Conservation (phyloP, 2,888 invertebrate genomes). For the Microplitis manilae region DNA sequence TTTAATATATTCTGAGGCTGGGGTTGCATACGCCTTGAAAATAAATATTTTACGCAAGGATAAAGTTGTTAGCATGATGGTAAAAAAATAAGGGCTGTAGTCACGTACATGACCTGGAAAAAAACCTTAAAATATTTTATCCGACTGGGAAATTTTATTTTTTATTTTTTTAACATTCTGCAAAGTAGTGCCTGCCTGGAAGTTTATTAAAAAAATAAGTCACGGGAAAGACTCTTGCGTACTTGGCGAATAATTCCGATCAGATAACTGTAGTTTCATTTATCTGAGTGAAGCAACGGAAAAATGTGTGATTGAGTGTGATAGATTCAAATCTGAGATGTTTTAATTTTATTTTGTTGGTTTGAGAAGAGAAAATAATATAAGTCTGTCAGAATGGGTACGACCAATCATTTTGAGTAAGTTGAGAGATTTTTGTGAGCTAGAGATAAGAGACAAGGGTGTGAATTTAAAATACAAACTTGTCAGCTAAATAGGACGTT, state of each 20-base stretch:
- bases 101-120: background rate
- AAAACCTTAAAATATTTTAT: background rate
- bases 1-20: background rate
- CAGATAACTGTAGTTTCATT: background rate
- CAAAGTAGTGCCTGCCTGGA: background rate
- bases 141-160: background rate
- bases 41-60: conserved; percentile 1
- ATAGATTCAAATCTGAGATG: background rate
- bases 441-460: conserved; percentile 29
- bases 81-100: background rate
- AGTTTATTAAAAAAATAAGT: background rate
- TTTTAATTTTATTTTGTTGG: too few species aligned
- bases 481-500: conserved; percentile 39
- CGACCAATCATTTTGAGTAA: conserved; percentile 13
- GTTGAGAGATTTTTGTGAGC: background rate
- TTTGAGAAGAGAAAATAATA: background rate
- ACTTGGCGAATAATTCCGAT: background rate
- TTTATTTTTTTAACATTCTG: background rate
- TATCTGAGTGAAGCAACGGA: background rate
- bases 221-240: background rate
- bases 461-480: conserved; percentile 2
- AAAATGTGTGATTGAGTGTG: background rate
- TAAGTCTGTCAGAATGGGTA: background rate
- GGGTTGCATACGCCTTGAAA: background rate
- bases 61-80: background rate